Percentiles rank a stretch among this genome's conserved stretches.
phyloP scores from a whole-genome alignment of 2,797 vertebrate species.

The Pangasius macronema region DNA sequence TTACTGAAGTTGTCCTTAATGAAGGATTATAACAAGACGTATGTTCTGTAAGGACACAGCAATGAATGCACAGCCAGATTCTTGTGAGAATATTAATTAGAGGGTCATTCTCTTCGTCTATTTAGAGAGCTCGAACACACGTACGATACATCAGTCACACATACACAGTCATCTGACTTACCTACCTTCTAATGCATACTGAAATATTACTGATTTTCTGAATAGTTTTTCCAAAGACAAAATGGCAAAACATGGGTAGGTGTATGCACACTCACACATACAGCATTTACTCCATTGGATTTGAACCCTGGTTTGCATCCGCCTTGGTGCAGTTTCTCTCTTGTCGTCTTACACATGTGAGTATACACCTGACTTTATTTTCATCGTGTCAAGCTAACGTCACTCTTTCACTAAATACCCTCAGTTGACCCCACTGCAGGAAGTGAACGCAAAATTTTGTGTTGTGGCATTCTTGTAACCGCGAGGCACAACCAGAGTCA shows the following conservation, averaged over 20 bases:
- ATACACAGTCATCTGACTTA: neutral
- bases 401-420: too few species aligned
- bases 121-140: too few species aligned
- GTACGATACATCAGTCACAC: too few species aligned
- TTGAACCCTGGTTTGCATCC: neutral
- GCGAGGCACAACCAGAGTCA: neutral
- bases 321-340: neutral
- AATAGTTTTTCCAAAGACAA: neutral
- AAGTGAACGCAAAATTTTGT: neutral
- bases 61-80: neutral
- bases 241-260: neutral
- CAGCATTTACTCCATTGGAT: neutral
- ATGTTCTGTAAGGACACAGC: neutral
- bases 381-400: too few species aligned
- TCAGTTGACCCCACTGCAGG: neutral
- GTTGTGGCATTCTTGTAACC: neutral
- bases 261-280: neutral
- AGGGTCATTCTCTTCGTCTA: too few species aligned
- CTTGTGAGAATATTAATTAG: slow-evolving; percentile 47
- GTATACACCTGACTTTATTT: too few species aligned
- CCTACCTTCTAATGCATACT: neutral
- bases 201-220: neutral
- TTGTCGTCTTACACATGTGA: too few species aligned
- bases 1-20: neutral
- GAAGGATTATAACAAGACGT: neutral